phyloP scores from a whole-genome alignment of 2,888 invertebrate genomes.

The Hofmannophila pseudospretella region DNA sequence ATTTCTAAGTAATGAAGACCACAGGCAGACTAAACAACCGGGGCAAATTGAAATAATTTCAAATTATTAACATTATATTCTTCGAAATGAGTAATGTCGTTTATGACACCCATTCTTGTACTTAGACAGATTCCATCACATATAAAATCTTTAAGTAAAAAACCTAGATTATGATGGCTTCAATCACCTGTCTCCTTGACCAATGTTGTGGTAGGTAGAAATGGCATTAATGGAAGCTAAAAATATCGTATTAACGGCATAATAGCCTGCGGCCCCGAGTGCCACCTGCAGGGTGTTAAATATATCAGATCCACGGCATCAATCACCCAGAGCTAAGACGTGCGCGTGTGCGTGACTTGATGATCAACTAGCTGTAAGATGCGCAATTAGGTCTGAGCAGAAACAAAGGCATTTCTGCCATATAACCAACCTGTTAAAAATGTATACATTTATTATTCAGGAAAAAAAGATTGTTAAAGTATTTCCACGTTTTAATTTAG shows the following conservation, averaged over 20 bases:
- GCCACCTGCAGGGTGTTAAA: constrained; percentile 17
- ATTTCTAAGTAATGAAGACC: constrained; percentile 8
- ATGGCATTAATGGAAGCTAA: constrained; percentile 19
- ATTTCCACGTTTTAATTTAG: too few relatives aligned
- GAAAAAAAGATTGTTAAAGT: too few relatives aligned
- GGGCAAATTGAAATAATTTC: constrained; percentile 11
- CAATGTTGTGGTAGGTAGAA: constrained; percentile 6
- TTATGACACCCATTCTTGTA: not conserved
- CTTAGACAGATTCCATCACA: too few relatives aligned
- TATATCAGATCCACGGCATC: constrained; percentile 16
- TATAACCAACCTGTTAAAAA: too few relatives aligned
- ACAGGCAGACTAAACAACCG: constrained; percentile 11
- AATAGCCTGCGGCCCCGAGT: not conserved
- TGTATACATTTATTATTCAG: too few relatives aligned
- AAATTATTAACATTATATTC: constrained; percentile 8
- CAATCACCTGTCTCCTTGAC: not conserved
- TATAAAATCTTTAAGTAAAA: too few relatives aligned
- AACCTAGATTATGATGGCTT: too few relatives aligned
- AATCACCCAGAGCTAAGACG: constrained; percentile 10
- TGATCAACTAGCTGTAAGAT: constrained; percentile 8
- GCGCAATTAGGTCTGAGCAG: constrained; percentile 4
- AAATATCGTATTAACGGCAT: constrained; percentile 12
- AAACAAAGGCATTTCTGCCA: constrained; percentile 4
- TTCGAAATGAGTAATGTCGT: constrained; percentile 13
- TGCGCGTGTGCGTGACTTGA: constrained; percentile 12